Evolutionary conservation across 2,113 vertebrate species (phyloP).

Genomic region (Tetrao urogallus): DNA sequence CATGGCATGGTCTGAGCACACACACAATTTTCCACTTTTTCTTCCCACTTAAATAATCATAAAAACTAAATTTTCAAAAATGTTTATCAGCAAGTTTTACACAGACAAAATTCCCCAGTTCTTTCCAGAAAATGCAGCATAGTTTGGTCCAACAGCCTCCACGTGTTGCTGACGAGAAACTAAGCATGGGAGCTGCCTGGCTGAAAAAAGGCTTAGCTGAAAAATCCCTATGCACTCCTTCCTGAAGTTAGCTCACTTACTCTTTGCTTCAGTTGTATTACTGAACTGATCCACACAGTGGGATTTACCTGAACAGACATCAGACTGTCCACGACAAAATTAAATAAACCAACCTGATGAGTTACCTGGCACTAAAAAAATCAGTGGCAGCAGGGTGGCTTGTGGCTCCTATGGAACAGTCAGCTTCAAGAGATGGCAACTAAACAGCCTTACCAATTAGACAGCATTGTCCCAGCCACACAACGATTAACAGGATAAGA

Average conservation of each 20-base stretch:
- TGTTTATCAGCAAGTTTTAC: background rate
- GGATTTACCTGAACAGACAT: background rate
- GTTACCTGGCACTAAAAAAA: background rate
- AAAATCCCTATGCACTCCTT: background rate
- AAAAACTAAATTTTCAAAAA: background rate
- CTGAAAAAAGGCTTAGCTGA: background rate
- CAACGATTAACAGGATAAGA: background rate
- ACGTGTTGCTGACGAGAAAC: accelerated
- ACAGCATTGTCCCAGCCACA: background rate
- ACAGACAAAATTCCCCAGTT: background rate
- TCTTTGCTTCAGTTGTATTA: background rate
- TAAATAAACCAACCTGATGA: background rate
- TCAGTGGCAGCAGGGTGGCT: background rate
- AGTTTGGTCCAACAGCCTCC: background rate
- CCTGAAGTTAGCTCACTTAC: background rate
- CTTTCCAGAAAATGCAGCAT: background rate
- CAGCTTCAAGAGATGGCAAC: background rate
- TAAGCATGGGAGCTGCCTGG: background rate
- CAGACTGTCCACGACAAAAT: background rate
- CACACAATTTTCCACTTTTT: background rate
- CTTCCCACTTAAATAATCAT: background rate
- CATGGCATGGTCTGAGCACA: background rate
- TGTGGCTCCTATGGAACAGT: background rate
- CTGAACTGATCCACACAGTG: background rate
- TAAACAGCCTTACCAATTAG: background rate